A percentile compares a stretch with the other conserved stretches of the same genome.
Conservation (phyloP, 2,113 vertebrate genomes). For the Furnarius figulus region DNA sequence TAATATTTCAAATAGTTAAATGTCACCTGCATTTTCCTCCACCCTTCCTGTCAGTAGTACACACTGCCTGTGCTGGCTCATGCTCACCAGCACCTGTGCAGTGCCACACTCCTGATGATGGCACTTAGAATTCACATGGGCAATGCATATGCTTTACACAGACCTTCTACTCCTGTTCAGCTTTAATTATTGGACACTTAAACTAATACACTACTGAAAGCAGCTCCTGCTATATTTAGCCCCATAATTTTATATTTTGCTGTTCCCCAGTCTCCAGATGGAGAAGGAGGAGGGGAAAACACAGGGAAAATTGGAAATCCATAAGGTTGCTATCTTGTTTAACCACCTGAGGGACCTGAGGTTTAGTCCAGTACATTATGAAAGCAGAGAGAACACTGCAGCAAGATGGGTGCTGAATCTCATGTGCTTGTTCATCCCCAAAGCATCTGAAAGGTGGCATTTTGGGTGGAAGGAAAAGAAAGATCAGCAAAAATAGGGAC, state of each 20-base stretch:
- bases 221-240: slow-evolving; percentile 54
- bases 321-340: neutral
- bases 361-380: neutral
- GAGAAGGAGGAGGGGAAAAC: neutral
- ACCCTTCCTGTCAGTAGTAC: neutral
- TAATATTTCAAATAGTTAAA: neutral
- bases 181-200: slow-evolving; percentile 14
- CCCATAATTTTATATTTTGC: neutral
- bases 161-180: neutral
- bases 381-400: neutral
- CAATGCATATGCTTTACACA: neutral
- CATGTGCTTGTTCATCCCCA: neutral
- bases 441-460: neutral
- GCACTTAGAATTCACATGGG: neutral
- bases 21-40: neutral
- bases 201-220: slow-evolving; percentile 53
- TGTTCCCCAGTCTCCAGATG: neutral
- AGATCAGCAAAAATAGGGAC: neutral
- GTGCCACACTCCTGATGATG: neutral
- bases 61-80: neutral
- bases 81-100: neutral
- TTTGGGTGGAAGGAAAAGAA: neutral
- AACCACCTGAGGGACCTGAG: neutral
- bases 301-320: neutral
- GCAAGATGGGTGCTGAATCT: neutral